These are phyloP conservation scores for Hyles vespertilio DNA, from an alignment of 1,140 invertebrate genomes.

Conservation along the genomic window DNA sequence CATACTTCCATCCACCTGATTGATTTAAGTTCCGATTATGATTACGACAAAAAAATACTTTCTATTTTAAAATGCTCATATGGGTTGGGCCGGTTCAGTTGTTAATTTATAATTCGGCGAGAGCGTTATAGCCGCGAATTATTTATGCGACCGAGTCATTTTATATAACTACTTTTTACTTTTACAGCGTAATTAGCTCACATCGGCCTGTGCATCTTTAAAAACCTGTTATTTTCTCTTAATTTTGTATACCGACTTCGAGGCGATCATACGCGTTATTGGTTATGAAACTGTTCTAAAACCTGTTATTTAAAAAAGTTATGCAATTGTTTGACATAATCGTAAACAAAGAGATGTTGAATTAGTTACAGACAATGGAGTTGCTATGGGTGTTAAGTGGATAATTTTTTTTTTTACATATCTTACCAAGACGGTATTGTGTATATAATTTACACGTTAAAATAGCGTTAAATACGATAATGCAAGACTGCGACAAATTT, in stretches of 20 bases:
- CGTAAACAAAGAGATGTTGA: too few species aligned
- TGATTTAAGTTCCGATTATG: constrained; percentile 6
- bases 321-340: too few species aligned
- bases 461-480: too few species aligned
- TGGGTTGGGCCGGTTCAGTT: constrained; percentile 26
- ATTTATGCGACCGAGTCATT: constrained; percentile 20
- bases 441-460: too few species aligned
- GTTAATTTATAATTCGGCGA: constrained; percentile 43
- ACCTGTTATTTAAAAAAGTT: too few species aligned
- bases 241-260: too few species aligned
- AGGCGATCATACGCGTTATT: too few species aligned
- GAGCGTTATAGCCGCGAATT: constrained; percentile 33
- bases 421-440: too few species aligned
- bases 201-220: neutral
- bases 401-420: too few species aligned
- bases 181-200: constrained; percentile 13
- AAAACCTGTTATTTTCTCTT: constrained; percentile 2
- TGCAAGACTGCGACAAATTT: too few species aligned
- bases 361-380: constrained; percentile 1
- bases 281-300: too few species aligned
- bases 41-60: constrained; percentile 29
- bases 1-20: constrained; percentile 11
- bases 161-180: constrained; percentile 35
- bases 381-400: constrained; percentile 1
- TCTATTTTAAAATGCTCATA: constrained; percentile 51